These are phyloP conservation scores for Gymnocheta viridis DNA, from an alignment of 2,888 invertebrate species.

Conservation along the genomic window DNA sequence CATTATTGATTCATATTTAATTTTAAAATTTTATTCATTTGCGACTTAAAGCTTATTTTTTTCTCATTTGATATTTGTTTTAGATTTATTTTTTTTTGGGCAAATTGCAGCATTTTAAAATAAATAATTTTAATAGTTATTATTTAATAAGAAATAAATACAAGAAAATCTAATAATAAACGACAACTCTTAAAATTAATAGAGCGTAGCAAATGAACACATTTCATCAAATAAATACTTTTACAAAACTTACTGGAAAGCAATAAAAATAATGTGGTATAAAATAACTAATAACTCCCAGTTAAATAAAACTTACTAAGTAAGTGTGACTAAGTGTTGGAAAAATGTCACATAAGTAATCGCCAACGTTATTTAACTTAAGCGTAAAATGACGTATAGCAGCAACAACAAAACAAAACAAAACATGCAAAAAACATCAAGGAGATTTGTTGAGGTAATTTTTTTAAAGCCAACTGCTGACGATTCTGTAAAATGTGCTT, in stretches of 20 bases:
- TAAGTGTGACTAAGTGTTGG: slow-evolving; percentile 62
- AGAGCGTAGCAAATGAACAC: slow-evolving; percentile 37
- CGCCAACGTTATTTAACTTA: slow-evolving; percentile 21
- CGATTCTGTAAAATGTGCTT: slow-evolving; percentile 19
- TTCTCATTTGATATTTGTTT: too few relatives aligned
- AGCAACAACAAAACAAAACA: neutral
- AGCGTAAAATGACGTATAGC: slow-evolving; percentile 56
- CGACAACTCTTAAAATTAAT: slow-evolving; percentile 53
- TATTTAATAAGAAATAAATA: slow-evolving; percentile 25
- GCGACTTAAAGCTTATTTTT: too few relatives aligned
- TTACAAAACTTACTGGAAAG: slow-evolving; percentile 23
- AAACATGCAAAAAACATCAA: neutral
- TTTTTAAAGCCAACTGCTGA: neutral
- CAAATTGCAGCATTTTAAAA: neutral
- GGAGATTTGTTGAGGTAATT: neutral
- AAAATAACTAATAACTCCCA: neutral
- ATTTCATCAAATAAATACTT: slow-evolving; percentile 18
- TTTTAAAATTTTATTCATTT: too few relatives aligned
- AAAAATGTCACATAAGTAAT: slow-evolving; percentile 51
- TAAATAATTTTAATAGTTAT: neutral
- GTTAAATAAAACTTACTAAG: slow-evolving; percentile 25
- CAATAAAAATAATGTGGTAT: neutral
- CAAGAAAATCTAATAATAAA: slow-evolving; percentile 2
- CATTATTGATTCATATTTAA: too few relatives aligned
- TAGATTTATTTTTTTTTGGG: too few relatives aligned